Evolutionary conservation across 2,797 vertebrate genomes (phyloP).

Genomic region (Neosilurus hyrtlii): DNA sequence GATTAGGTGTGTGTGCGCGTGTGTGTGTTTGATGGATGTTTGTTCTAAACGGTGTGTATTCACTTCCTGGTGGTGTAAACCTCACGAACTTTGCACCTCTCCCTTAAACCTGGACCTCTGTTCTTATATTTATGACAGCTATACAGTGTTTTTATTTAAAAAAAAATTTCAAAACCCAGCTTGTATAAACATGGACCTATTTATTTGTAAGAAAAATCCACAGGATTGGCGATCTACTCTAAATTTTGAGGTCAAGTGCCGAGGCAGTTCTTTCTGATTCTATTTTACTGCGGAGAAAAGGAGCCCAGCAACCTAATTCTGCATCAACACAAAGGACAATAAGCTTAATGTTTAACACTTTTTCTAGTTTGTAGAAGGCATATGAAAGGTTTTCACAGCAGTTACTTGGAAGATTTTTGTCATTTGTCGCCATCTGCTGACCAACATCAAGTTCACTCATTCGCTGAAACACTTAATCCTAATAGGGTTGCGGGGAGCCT

Average conservation of each 20-base stretch:
- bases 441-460: background rate
- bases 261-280: background rate
- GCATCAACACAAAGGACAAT: background rate
- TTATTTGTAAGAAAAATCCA: background rate
- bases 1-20: background rate
- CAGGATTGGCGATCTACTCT: too few relatives aligned
- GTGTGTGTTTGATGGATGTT: background rate
- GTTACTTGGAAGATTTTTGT: background rate
- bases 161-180: background rate
- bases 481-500: too few relatives aligned
- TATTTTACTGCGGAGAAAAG: background rate
- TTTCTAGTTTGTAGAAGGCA: background rate
- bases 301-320: background rate
- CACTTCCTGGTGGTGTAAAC: background rate
- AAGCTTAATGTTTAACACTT: background rate
- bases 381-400: background rate
- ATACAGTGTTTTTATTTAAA: background rate
- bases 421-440: conserved; percentile 30
- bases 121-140: background rate
- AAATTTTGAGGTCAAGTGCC: background rate
- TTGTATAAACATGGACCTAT: background rate
- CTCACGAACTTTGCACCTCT: conserved; percentile 20
- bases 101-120: conserved; percentile 8
- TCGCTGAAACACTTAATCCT: too few relatives aligned
- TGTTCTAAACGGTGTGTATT: background rate